Conservation (phyloP, 2,797 vertebrate genomes). For the Microctenopoma lineatum region DNA sequence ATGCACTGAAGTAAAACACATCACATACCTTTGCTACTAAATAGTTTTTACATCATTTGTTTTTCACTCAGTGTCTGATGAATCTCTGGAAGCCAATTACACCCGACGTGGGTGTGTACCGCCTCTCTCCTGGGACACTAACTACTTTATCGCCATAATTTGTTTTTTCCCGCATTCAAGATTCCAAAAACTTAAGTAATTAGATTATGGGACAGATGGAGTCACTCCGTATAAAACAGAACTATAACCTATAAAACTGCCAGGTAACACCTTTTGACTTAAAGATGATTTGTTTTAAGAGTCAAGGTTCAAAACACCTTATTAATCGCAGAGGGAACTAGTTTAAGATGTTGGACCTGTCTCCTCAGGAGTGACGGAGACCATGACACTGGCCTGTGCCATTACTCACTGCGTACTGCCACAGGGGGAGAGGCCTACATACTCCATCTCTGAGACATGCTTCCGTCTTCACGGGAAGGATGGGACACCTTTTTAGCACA, state of each 20-base stretch:
- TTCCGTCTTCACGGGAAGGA: slow-evolving; percentile 60
- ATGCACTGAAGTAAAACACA: slow-evolving; percentile 36
- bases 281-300: slow-evolving; percentile 59
- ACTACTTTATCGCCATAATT: slow-evolving; percentile 26
- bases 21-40: slow-evolving; percentile 23
- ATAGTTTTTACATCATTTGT: slow-evolving; percentile 35
- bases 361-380: slow-evolving; percentile 67
- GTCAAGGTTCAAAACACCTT: background rate
- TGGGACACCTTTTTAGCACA: slow-evolving; percentile 72
- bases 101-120: slow-evolving; percentile 5
- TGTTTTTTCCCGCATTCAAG: slow-evolving; percentile 11
- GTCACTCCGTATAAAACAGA: slow-evolving; percentile 46
- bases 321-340: too few species aligned
- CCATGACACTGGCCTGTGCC: slow-evolving; percentile 52
- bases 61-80: slow-evolving; percentile 29
- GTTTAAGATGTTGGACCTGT: slow-evolving; percentile 43
- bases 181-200: slow-evolving; percentile 39
- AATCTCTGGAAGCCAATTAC: slow-evolving; percentile 25
- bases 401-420: slow-evolving; percentile 61
- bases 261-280: slow-evolving; percentile 37
- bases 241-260: slow-evolving; percentile 46
- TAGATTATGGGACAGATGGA: slow-evolving; percentile 33
- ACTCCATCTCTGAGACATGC: slow-evolving; percentile 66
- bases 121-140: slow-evolving; percentile 15
- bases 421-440: slow-evolving; percentile 34